These are phyloP conservation scores for Ecliptopera silaceata DNA, from an alignment of 2,888 invertebrate species.

Conservation along the genomic window DNA sequence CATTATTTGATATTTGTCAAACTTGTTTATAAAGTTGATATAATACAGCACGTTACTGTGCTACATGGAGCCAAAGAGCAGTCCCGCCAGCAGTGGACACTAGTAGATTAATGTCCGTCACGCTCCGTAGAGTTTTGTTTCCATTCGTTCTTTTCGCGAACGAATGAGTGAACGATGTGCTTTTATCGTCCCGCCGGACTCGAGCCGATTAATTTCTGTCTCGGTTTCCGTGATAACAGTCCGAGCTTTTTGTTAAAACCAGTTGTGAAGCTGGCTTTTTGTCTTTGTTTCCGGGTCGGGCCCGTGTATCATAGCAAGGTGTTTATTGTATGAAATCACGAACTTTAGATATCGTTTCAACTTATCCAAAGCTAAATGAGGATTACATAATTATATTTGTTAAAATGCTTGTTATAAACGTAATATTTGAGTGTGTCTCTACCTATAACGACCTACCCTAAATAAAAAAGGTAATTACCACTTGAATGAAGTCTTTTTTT, in stretches of 20 bases:
- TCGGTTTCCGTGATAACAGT: slow-evolving; percentile 34
- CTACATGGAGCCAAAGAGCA: background rate
- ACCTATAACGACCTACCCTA: too few relatives aligned
- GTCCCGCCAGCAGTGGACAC: slow-evolving; percentile 5
- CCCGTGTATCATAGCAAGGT: slow-evolving; percentile 1
- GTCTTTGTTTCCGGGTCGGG: slow-evolving; percentile 6
- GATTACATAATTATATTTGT: too few relatives aligned
- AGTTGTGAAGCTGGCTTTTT: slow-evolving; percentile 25
- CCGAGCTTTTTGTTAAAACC: slow-evolving; percentile 28
- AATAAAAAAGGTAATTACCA: too few relatives aligned
- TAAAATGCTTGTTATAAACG: too few relatives aligned
- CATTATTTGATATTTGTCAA: too few relatives aligned
- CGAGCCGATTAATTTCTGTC: slow-evolving; percentile 37
- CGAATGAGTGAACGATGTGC: slow-evolving; percentile 38
- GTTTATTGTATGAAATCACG: background rate
- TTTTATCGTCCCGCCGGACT: slow-evolving; percentile 36
- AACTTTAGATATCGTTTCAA: background rate
- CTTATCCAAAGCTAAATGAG: too few relatives aligned
- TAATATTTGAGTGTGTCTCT: too few relatives aligned
- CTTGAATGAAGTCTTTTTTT: too few relatives aligned
- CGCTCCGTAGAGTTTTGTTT: slow-evolving; percentile 39
- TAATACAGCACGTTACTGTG: background rate
- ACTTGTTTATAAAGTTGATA: background rate
- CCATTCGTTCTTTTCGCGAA: slow-evolving; percentile 41
- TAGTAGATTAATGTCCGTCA: slow-evolving; percentile 41